Evolutionary conservation across 2,888 invertebrate genomes (phyloP).

Genomic region (Mayetiola destructor): DNA sequence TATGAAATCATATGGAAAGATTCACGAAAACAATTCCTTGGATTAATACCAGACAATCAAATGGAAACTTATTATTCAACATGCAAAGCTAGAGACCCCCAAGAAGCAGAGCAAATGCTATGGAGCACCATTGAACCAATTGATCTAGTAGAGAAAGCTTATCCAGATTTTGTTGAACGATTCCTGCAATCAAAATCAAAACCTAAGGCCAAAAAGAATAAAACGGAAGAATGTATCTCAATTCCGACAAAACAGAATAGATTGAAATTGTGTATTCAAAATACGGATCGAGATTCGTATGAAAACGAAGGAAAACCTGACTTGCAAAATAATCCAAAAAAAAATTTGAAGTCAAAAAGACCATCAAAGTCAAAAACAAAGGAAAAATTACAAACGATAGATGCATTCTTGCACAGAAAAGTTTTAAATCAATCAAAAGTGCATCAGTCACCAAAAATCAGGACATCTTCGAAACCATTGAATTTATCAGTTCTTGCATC

Average conservation of each 20-base stretch:
- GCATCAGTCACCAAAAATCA: slow-evolving; percentile 11
- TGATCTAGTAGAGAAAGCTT: slow-evolving; percentile 44
- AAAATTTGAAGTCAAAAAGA: slow-evolving; percentile 23
- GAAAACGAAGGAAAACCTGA: slow-evolving; percentile 6
- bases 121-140: slow-evolving; percentile 58
- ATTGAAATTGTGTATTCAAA: no score
- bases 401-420: slow-evolving; percentile 25
- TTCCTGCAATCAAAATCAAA: slow-evolving; percentile 30
- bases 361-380: slow-evolving; percentile 20
- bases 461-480: slow-evolving; percentile 15
- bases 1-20: slow-evolving; percentile 61
- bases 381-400: slow-evolving; percentile 27
- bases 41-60: slow-evolving; percentile 46
- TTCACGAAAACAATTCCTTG: slow-evolving; percentile 40
- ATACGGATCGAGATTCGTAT: neutral
- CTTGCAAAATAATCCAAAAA: no score
- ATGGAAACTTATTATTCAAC: slow-evolving; percentile 30
- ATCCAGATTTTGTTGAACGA: slow-evolving; percentile 35
- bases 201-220: slow-evolving; percentile 15
- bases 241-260: no score
- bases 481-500: slow-evolving; percentile 21
- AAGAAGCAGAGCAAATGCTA: slow-evolving; percentile 33
- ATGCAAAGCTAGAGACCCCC: slow-evolving; percentile 35
- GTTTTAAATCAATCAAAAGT: neutral
- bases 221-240: neutral